A percentile compares a stretch with the other conserved stretches of the same genome.
These are phyloP conservation scores for Marcusenius ussheri DNA, from an alignment of 2,113 vertebrate species.

Conservation along the genomic window DNA sequence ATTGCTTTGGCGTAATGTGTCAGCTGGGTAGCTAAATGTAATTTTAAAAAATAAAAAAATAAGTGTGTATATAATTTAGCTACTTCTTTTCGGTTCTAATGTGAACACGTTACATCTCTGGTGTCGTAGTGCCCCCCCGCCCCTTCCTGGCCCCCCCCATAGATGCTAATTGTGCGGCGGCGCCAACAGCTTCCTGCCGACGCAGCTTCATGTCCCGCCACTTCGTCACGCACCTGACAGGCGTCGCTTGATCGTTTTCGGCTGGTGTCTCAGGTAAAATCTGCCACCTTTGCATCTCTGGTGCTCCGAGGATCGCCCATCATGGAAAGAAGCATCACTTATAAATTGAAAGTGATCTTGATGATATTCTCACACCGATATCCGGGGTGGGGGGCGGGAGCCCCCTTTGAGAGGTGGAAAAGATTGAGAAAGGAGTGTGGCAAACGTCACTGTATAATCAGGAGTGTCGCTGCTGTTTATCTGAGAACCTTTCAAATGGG, in stretches of 20 bases:
- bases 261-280: constrained; percentile 14
- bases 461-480: neutral
- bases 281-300: constrained; percentile 33
- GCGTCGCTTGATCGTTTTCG: constrained; percentile 37
- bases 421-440: neutral
- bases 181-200: neutral
- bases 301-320: constrained; percentile 31
- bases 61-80: neutral
- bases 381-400: neutral
- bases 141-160: neutral
- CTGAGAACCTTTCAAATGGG: neutral
- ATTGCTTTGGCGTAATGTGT: neutral
- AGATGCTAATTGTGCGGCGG: neutral
- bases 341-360: neutral
- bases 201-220: neutral
- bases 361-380: neutral
- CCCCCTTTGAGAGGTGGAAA: neutral
- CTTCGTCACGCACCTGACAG: constrained; percentile 30
- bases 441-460: neutral
- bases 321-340: constrained; percentile 13
- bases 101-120: neutral
- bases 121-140: neutral
- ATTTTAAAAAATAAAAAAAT: neutral
- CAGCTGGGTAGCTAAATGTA: neutral
- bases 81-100: neutral